phyloP scores from a whole-genome alignment of 2,888 invertebrate species.

The Labia minor region DNA sequence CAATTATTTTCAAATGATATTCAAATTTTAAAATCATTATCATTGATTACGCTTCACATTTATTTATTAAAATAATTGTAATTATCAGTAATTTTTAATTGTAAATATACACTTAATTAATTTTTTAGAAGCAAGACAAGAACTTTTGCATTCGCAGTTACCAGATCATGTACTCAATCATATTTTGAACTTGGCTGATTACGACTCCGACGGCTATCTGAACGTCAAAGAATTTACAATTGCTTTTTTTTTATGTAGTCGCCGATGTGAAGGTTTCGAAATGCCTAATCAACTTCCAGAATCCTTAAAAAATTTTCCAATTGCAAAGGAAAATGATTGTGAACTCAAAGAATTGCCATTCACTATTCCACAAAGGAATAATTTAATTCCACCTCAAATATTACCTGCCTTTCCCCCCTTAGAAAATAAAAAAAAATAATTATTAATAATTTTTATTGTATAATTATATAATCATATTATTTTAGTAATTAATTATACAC shows the following conservation, averaged over 20 bases:
- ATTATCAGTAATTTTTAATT: no score
- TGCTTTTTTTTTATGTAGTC: neutral
- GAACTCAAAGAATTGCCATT: no score
- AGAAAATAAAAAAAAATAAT: neutral
- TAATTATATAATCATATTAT: no score
- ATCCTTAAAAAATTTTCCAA: neutral
- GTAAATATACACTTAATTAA: no score
- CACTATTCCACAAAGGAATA: neutral
- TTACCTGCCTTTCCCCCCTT: neutral
- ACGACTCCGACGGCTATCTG: neutral
- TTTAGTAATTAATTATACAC: no score
- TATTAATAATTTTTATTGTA: neutral
- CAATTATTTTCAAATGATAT: no score
- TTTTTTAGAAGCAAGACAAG: neutral
- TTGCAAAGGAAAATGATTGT: no score
- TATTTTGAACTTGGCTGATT: neutral
- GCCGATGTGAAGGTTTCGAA: neutral
- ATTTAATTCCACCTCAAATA: neutral
- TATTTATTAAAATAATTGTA: no score
- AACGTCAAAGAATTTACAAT: neutral
- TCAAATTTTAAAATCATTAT: no score
- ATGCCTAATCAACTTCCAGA: neutral
- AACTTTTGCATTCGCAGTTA: neutral
- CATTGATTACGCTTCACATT: no score
- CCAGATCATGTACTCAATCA: neutral